These are phyloP conservation scores for Lepidocyrtinus sp. DNA, from an alignment of 2,888 invertebrate genomes.

Conservation along the genomic window DNA sequence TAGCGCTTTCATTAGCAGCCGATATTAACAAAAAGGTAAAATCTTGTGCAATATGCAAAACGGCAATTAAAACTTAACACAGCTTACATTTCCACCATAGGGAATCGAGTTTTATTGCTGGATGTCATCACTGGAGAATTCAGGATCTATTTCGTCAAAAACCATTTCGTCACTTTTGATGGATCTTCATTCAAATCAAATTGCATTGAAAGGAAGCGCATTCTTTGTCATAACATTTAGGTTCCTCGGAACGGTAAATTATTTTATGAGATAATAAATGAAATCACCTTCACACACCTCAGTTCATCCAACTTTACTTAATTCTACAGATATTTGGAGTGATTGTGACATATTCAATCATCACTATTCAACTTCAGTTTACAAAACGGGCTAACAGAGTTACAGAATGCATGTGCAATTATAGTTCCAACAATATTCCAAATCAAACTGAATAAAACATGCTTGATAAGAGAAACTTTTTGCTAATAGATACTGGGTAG, in stretches of 20 bases:
- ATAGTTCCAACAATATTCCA: too few species aligned
- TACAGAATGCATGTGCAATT: too few species aligned
- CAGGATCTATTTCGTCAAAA: constrained; percentile 43
- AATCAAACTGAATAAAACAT: too few species aligned
- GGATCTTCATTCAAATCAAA: constrained; percentile 59
- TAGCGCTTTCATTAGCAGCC: constrained; percentile 56
- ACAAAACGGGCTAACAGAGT: constrained; percentile 44
- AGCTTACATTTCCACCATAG: too few species aligned
- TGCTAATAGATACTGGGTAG: too few species aligned
- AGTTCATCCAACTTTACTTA: too few species aligned
- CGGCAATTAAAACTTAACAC: too few species aligned
- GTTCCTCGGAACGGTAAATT: constrained; percentile 60
- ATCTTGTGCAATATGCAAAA: too few species aligned
- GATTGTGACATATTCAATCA: constrained; percentile 61
- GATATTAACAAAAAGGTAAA: constrained; percentile 64
- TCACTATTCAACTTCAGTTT: constrained; percentile 60
- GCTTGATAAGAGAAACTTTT: too few species aligned
- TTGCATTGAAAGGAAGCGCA: constrained; percentile 56
- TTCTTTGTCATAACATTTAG: constrained; percentile 60
- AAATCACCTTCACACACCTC: too few species aligned
- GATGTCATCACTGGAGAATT: constrained; percentile 56
- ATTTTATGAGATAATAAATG: too few species aligned
- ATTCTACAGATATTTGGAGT: constrained; percentile 55
- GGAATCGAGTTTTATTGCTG: constrained; percentile 62
- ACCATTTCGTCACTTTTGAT: constrained; percentile 47